These are phyloP conservation scores for Phthorimaea operculella DNA, from an alignment of 1,140 invertebrate genomes.

Conservation along the genomic window DNA sequence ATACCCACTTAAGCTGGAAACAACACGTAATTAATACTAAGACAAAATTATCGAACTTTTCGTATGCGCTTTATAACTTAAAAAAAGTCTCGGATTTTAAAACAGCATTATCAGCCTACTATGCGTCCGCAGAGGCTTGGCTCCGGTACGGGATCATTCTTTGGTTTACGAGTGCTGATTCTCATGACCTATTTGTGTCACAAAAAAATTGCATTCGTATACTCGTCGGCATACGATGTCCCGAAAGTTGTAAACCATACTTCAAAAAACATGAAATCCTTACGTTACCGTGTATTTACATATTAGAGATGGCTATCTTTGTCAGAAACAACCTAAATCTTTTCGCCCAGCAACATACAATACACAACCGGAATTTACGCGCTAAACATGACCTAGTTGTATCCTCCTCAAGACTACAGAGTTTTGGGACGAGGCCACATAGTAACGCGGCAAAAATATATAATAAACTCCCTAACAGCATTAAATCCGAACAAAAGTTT, in stretches of 20 bases:
- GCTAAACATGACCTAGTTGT: no score
- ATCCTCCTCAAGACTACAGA: no score
- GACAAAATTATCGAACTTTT: neutral
- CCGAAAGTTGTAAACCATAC: neutral
- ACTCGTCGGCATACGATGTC: neutral
- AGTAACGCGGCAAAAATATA: no score
- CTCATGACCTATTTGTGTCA: neutral
- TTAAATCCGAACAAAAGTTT: no score
- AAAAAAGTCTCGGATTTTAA: neutral
- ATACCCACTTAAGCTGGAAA: neutral
- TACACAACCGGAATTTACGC: no score
- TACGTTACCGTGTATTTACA: neutral
- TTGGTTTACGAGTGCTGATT: neutral
- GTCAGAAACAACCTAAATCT: neutral
- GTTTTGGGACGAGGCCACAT: no score
- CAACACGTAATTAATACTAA: neutral
- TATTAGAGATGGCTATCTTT: neutral
- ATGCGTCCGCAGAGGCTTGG: neutral
- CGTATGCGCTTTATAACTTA: neutral
- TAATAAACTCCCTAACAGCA: no score
- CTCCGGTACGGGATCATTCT: neutral
- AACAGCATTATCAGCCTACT: neutral
- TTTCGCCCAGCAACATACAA: no score
- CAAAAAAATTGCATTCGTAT: conserved; percentile 4
- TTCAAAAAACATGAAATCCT: conserved; percentile 1